phyloP scores from a whole-genome alignment of 2,113 vertebrate genomes.

The Eulacestoma nigropectus region DNA sequence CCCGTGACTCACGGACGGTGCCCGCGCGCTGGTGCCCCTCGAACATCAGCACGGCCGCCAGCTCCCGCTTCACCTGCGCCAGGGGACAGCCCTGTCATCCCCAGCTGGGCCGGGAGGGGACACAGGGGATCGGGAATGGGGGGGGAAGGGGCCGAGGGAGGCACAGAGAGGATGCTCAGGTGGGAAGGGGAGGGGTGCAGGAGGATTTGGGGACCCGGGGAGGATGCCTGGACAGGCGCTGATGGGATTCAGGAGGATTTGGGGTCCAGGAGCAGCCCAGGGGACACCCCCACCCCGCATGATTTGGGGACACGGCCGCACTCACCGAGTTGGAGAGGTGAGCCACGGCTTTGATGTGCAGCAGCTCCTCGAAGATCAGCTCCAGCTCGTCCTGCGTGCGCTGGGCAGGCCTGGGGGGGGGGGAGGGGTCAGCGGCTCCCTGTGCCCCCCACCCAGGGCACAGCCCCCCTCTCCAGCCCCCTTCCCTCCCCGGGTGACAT shows the following conservation, averaged over 20 bases:
- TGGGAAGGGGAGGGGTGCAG: fast-evolving
- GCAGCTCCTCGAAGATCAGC: slow-evolving; percentile 92
- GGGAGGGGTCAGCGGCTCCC: fast-evolving
- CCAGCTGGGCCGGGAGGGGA: background rate
- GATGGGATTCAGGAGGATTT: background rate
- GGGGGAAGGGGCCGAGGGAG: background rate
- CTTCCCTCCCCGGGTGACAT: too few species aligned
- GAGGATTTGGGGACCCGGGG: background rate
- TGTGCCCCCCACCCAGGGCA: background rate
- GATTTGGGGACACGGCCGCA: background rate
- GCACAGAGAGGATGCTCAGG: fast-evolving
- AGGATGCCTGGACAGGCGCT: background rate
- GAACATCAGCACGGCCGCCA: slow-evolving; percentile 89
- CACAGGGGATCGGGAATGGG: fast-evolving
- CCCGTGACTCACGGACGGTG: slow-evolving; percentile 85
- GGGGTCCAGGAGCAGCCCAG: background rate
- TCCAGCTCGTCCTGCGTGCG: slow-evolving; percentile 89
- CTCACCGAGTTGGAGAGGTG: slow-evolving; percentile 91
- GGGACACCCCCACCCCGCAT: background rate
- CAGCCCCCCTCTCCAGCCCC: background rate
- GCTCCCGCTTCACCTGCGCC: slow-evolving; percentile 86
- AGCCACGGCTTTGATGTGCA: slow-evolving; percentile 90
- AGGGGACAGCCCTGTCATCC: background rate
- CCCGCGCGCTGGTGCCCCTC: slow-evolving; percentile 88
- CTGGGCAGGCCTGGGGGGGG: slow-evolving; percentile 79